Evolutionary conservation across 2,797 vertebrate species (phyloP), one percentile per base, ranked within the genome.

Genomic region (Thaleichthys pacificus): DNA sequence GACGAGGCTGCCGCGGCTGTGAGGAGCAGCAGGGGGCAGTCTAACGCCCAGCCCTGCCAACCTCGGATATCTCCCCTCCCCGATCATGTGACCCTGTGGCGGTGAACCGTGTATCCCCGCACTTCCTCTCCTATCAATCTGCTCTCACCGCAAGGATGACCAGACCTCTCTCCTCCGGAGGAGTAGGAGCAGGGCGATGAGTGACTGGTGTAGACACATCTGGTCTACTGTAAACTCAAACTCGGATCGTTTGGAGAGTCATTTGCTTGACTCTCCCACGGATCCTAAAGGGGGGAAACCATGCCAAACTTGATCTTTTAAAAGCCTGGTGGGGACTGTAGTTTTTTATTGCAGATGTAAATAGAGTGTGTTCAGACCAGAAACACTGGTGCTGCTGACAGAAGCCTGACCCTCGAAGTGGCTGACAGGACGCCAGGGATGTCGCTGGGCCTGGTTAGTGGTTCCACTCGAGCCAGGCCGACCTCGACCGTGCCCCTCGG

Each of bases 101-200:
- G 14, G 42, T 61, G 42, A 47, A 24, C 56, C 67, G 47, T 26
- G 28, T 7, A 17, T 17, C 49, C 49, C 49, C 17, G 0, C 49
- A 5, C 7, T 54, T 26, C 21, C 64, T 22, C 22, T 66, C 19
- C 38, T 32, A 68, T 61, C 21, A 1, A 15, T 49, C 67, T 26
- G 21, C 12, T n/a, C 57, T 47, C 62, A 60, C 74, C 76, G 77
- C 71, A 64, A 54, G 19, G 61, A 47, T 63, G 30, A 56, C 57
- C n/a, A 24, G 49, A 24, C 35, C 49, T 19, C 49, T 19, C 11
- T 42, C 61, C 54, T 38, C 21, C 30, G 49, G 26, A 65, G 7
- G 22, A 4, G 11, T 56, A 5, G 49, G 47, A 28, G 61, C n/a
- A 21, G 14, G 12, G n/a, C 19, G 11, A 63, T 62, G 35, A 21